Percentiles rank a stretch among this genome's conserved stretches.
Evolutionary conservation across 92 coral and sea anemone genomes (phyloP).

Genomic region (Isaurus tuberculatus): DNA sequence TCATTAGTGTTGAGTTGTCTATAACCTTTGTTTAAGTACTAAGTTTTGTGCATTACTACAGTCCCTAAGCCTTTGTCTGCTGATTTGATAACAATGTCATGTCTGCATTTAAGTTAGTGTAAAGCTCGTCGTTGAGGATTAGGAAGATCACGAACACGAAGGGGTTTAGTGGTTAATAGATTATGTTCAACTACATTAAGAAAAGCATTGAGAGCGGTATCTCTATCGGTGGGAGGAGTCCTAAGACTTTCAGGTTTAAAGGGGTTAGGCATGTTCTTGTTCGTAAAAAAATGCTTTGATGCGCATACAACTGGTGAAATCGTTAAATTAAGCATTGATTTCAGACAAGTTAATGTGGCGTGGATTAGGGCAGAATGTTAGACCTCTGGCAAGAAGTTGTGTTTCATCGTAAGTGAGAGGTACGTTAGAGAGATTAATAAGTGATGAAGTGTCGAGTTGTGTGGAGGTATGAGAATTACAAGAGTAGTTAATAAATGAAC

Average conservation of each 20-base stretch:
- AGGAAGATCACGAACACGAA: no score
- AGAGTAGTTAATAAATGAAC: not conserved
- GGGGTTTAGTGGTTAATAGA: slow-evolving; percentile 37
- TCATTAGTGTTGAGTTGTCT: not conserved
- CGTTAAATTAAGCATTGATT: slow-evolving; percentile 58
- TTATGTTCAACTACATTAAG: no score
- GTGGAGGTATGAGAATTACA: not conserved
- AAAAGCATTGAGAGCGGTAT: slow-evolving; percentile 46
- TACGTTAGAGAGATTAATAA: slow-evolving; percentile 46
- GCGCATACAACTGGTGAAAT: slow-evolving; percentile 37
- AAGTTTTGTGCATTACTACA: not conserved
- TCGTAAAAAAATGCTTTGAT: not conserved
- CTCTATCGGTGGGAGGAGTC: slow-evolving; percentile 53
- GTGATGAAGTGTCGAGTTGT: slow-evolving; percentile 33
- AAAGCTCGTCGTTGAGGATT: not conserved
- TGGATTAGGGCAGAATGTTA: no score
- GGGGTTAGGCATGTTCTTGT: not conserved
- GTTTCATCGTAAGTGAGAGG: slow-evolving; percentile 49
- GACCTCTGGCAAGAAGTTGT: no score
- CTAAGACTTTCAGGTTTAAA: slow-evolving; percentile 39
- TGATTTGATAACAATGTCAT: no score
- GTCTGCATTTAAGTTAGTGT: not conserved
- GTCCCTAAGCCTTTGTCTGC: no score
- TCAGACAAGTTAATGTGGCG: slow-evolving; percentile 55
- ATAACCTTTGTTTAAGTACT: not conserved